These are phyloP conservation scores for Coelinius sp. DNA, from an alignment of 2,888 invertebrate genomes.

Conservation along the genomic window DNA sequence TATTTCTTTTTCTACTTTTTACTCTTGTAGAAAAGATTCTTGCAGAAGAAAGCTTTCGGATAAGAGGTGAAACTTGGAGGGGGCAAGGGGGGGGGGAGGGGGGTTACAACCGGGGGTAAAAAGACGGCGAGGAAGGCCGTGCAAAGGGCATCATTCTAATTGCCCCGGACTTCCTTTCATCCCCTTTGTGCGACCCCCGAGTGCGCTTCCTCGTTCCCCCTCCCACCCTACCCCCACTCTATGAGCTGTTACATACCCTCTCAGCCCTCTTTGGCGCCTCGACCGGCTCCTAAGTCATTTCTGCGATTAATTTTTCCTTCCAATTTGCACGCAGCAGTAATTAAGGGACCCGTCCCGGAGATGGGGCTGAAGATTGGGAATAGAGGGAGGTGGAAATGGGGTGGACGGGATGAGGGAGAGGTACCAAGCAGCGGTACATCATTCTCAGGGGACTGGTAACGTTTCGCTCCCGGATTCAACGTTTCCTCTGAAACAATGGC, in stretches of 20 bases:
- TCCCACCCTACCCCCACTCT: constrained; percentile 30
- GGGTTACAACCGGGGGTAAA: constrained; percentile 31
- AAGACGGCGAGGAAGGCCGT: constrained; percentile 33
- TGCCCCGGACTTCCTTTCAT: constrained; percentile 72
- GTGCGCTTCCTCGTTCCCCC: constrained; percentile 64
- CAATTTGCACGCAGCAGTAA: constrained; percentile 72
- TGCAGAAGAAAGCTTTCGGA: constrained; percentile 16
- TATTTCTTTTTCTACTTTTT: constrained; percentile 3
- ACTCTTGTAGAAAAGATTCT: background rate
- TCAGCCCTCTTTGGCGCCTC: constrained; percentile 43
- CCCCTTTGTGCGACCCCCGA: constrained; percentile 69
- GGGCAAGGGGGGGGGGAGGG: constrained; percentile 10
- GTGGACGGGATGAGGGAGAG: constrained; percentile 41
- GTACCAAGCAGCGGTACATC: constrained; percentile 42
- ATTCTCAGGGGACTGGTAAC: constrained; percentile 11
- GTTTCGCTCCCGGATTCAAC: constrained; percentile 38
- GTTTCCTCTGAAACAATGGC: constrained; percentile 65
- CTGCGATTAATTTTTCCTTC: constrained; percentile 72
- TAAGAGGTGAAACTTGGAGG: constrained; percentile 4
- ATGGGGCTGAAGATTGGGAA: constrained; percentile 52
- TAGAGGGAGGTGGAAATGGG: constrained; percentile 39
- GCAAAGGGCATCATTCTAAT: constrained; percentile 48
- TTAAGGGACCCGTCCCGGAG: constrained; percentile 67
- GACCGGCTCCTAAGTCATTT: constrained; percentile 68
- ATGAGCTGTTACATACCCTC: constrained; percentile 24